These are phyloP conservation scores for Balearica regulorum DNA, from an alignment of 2,797 vertebrate genomes.

Conservation along the genomic window DNA sequence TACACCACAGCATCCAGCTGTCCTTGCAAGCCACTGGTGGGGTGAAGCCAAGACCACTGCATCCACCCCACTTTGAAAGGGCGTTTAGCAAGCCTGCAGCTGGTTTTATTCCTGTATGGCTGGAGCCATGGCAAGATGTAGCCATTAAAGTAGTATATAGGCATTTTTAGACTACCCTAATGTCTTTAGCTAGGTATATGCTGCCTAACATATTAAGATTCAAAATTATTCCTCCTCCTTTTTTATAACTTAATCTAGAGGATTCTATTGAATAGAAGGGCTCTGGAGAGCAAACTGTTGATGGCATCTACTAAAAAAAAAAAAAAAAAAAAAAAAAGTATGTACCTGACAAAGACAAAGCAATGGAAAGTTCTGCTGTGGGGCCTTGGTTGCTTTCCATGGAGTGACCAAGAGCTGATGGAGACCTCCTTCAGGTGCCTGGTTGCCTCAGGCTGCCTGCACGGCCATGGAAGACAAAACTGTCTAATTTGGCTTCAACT, in stretches of 20 bases:
- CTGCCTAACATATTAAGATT: not conserved
- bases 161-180: not conserved
- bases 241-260: not conserved
- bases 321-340: not conserved
- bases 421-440: not conserved
- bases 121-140: not conserved
- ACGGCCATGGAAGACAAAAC: not conserved
- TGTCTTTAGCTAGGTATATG: not conserved
- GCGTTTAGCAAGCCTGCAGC: not conserved
- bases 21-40: not conserved
- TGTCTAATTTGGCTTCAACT: not conserved
- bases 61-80: not conserved
- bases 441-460: not conserved
- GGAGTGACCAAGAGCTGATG: not conserved
- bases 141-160: not conserved
- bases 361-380: not conserved
- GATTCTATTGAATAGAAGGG: not conserved
- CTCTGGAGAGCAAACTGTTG: not conserved
- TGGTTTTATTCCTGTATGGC: not conserved
- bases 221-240: not conserved
- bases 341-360: not conserved
- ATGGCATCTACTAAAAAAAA: not conserved
- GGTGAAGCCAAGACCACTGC: not conserved
- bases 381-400: rapidly evolving
- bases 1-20: not conserved